Evolutionary conservation across 2,113 vertebrate species (phyloP).

Genomic region (Rynchops niger): DNA sequence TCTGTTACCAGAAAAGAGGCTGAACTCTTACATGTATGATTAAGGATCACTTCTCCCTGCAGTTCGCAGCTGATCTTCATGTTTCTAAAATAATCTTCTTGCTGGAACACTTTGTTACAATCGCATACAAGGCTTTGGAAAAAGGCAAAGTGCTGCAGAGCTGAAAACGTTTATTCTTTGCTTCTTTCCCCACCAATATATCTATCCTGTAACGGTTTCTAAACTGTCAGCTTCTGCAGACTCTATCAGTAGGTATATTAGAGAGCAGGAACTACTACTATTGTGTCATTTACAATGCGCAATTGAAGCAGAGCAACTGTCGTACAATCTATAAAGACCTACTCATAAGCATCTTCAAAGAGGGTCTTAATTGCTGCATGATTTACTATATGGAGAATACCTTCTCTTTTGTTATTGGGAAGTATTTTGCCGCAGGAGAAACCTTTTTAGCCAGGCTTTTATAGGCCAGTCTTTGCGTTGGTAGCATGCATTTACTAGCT

Average conservation of each 20-base stretch:
- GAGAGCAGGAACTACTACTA: slow-evolving; percentile 16
- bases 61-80: not conserved
- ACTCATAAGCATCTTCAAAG: slow-evolving; percentile 16
- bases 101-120: slow-evolving; percentile 16
- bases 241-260: slow-evolving; percentile 12
- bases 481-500: slow-evolving; percentile 76
- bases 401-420: slow-evolving; percentile 43
- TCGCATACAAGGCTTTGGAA: slow-evolving; percentile 30
- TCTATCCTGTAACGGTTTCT: not conserved
- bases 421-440: slow-evolving; percentile 41
- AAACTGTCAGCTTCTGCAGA: slow-evolving; percentile 13
- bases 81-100: slow-evolving; percentile 42
- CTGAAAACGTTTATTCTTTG: slow-evolving; percentile 8
- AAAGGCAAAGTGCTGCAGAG: slow-evolving; percentile 21
- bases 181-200: not conserved
- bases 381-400: slow-evolving; percentile 52
- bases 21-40: not conserved
- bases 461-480: slow-evolving; percentile 64
- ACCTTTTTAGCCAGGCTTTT: slow-evolving; percentile 64
- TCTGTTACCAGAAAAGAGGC: slow-evolving; percentile 12
- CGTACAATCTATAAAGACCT: slow-evolving; percentile 45
- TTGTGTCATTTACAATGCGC: slow-evolving; percentile 45
- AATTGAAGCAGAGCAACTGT: slow-evolving; percentile 37
- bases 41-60: slow-evolving; percentile 20
- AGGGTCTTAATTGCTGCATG: slow-evolving; percentile 61